phyloP scores from a whole-genome alignment of 2,888 invertebrate species.

The Cataglyphis albicans region DNA sequence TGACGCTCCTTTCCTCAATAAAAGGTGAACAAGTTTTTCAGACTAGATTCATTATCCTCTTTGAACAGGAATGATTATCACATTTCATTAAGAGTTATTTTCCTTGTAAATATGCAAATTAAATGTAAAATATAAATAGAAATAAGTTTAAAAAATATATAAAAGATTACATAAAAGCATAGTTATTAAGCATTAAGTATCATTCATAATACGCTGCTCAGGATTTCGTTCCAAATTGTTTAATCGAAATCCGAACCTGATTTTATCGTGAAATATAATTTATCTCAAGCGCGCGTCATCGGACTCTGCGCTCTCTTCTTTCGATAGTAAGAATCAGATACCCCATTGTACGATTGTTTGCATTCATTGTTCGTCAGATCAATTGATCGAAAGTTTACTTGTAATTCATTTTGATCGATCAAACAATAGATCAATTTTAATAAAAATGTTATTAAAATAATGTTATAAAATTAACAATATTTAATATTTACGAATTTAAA shows the following conservation, averaged over 20 bases:
- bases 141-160: background rate
- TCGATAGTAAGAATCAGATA: slow-evolving; percentile 36
- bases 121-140: slow-evolving; percentile 10
- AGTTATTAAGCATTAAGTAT: background rate
- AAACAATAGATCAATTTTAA: slow-evolving; percentile 14
- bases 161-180: background rate
- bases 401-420: slow-evolving; percentile 19
- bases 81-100: slow-evolving; percentile 35
- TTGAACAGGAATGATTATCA: slow-evolving; percentile 40
- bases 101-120: background rate
- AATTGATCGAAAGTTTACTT: slow-evolving; percentile 40
- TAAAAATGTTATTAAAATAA: background rate
- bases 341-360: slow-evolving; percentile 32
- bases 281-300: background rate
- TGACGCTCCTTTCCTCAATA: slow-evolving; percentile 12
- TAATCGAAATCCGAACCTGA: background rate
- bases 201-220: background rate
- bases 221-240: background rate
- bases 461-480: background rate
- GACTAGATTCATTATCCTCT: slow-evolving; percentile 39
- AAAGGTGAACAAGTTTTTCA: slow-evolving; percentile 51
- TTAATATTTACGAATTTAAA: background rate
- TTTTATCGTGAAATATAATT: background rate
- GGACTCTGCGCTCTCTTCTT: slow-evolving; percentile 34
- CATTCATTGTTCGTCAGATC: slow-evolving; percentile 26